Conservation (phyloP, 2,113 vertebrate genomes). For the Aix galericulata region DNA sequence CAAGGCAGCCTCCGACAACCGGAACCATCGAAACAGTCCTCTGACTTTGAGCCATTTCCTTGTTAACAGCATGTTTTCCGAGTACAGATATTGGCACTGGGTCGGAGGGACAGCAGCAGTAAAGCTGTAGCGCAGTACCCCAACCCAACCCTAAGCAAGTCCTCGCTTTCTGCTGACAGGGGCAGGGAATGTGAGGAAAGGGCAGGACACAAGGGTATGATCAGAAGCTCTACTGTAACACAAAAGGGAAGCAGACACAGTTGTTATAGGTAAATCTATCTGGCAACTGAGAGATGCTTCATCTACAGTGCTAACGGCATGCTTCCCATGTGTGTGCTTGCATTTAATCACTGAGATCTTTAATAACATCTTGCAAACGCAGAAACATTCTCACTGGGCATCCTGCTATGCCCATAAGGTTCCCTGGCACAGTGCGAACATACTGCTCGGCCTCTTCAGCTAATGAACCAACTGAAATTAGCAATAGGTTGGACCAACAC, state of each 20-base stretch:
- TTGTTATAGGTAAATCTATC: not conserved
- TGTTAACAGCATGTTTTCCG: not conserved
- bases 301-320: not conserved
- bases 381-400: not conserved
- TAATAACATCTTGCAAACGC: not conserved
- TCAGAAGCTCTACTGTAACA: not conserved
- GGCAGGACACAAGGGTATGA: not conserved
- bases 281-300: not conserved
- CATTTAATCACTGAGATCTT: not conserved
- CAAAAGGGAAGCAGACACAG: not conserved
- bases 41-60: not conserved
- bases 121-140: not conserved
- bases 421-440: not conserved
- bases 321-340: not conserved
- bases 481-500: not conserved
- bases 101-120: not conserved
- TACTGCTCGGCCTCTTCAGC: not conserved
- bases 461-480: not conserved
- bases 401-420: not conserved
- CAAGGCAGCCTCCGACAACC: not conserved
- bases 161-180: not conserved
- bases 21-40: not conserved
- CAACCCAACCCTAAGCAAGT: fast-evolving
- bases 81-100: not conserved
- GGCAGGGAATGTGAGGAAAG: not conserved